Percentiles rank a stretch among this genome's conserved stretches.
phyloP scores from a whole-genome alignment of 1,140 invertebrate species.

The Globodera rostochiensis region DNA sequence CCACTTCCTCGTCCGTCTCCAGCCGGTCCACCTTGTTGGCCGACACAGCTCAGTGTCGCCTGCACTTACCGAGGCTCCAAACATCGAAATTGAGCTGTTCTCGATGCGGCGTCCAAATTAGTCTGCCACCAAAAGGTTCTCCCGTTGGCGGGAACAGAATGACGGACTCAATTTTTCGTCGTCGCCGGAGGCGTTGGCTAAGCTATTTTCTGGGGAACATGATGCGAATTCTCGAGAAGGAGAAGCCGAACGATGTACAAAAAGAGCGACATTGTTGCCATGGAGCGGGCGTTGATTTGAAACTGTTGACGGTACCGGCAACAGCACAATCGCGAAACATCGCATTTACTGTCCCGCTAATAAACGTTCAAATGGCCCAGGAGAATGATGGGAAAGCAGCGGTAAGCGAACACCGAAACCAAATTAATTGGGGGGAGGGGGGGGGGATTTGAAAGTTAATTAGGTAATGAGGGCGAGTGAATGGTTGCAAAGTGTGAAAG shows the following conservation, averaged over 20 bases:
- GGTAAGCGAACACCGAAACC: neutral
- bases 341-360: neutral
- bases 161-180: neutral
- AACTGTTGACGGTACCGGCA: neutral
- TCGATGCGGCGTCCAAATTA: neutral
- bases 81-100: neutral
- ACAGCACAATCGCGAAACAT: neutral
- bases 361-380: neutral
- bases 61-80: neutral
- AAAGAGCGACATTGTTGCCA: neutral
- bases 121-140: neutral
- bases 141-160: neutral
- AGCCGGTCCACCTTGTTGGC: slow-evolving; percentile 4
- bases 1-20: slow-evolving; percentile 19
- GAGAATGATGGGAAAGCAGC: neutral
- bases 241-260: neutral
- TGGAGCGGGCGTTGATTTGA: neutral
- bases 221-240: slow-evolving; percentile 8
- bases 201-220: slow-evolving; percentile 28
- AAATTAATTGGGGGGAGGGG: neutral
- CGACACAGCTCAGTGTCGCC: neutral
- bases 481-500: neutral
- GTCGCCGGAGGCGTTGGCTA: slow-evolving; percentile 14
- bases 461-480: neutral
- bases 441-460: neutral